Evolutionary conservation across 2,888 invertebrate genomes (phyloP).

Genomic region (Gastracanthus pulcherrimus): DNA sequence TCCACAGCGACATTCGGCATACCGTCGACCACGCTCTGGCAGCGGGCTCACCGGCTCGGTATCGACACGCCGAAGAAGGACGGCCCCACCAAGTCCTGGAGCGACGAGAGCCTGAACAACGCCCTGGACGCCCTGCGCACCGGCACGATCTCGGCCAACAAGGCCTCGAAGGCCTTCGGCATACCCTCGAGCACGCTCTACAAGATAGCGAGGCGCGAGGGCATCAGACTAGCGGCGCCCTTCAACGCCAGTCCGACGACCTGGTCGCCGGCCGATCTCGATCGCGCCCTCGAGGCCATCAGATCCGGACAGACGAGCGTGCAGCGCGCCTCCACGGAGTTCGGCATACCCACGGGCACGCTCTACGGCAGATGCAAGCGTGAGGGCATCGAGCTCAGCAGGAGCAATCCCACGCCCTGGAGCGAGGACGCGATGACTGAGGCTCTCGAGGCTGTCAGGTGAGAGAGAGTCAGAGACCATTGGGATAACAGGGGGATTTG

Average conservation of each 20-base stretch:
- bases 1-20: conserved; percentile 88
- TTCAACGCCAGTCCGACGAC: conserved; percentile 94
- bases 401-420: conserved; percentile 95
- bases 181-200: conserved; percentile 95
- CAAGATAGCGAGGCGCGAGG: conserved; percentile 94
- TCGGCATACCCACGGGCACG: conserved; percentile 93
- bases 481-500: neutral
- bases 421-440: conserved; percentile 96
- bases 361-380: conserved; percentile 93
- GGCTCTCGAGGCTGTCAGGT: conserved; percentile 93
- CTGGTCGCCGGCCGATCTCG: conserved; percentile 91
- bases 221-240: conserved; percentile 92
- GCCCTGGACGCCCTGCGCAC: conserved; percentile 90
- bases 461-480: too few relatives aligned
- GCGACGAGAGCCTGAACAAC: conserved; percentile 89
- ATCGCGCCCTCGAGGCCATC: conserved; percentile 89
- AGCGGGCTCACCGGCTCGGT: conserved; percentile 91
- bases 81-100: conserved; percentile 92
- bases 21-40: conserved; percentile 94
- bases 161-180: conserved; percentile 94
- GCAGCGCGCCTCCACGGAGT: conserved; percentile 91
- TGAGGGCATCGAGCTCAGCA: conserved; percentile 92
- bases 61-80: conserved; percentile 96
- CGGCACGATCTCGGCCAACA: conserved; percentile 92
- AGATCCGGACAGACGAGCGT: conserved; percentile 89